Evolutionary conservation across 2,113 vertebrate genomes (phyloP), one percentile per base, ranked within the genome.

Genomic region (Equus przewalskii): DNA sequence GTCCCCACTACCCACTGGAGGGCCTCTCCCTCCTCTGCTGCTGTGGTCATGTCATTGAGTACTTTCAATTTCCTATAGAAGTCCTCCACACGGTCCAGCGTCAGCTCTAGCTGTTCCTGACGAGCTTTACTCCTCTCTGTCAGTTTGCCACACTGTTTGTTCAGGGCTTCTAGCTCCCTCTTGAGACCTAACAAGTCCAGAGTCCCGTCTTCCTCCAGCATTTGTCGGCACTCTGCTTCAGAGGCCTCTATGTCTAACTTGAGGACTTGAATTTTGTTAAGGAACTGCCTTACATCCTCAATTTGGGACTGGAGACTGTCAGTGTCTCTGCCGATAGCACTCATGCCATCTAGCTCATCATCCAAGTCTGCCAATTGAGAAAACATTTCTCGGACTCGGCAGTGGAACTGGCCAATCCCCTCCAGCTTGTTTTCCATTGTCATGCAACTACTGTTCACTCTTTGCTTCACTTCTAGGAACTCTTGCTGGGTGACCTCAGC

Each of bases 231-330:
- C 2, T 99, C 99, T 0, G 98, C 28, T 19, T 99, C 98, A 16
- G 99, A 99, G 9, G 98, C 98, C 6, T 99, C 99, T 36, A 99
- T 99, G 98, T 99, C 99, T 1, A 93, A 2, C 65, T 98, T 99
- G 44, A 99, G 98, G 49, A 81, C 46, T 1, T 98, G 98, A n/a
- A 99, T 99, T 10, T 99, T 99, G 89, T 98, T 98, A 96, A 99
- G 98, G 98, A 99, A 99, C 7, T 98, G 93, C 3, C 98, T 98
- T 14, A 99, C 98, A 2, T 99, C 99, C 62, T 99, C 99, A 0
- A 99, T 99, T 97, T 99, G 99, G 3, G 99, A 99, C 93, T 99
- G 99, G 30, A 99, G 99, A 44, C 99, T 99, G 98, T 99, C 99
- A 0, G 99, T 98, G 62, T 99, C 99, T 0, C 99, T 99, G 7